A percentile compares a stretch with the other conserved stretches of the same genome.
These are phyloP conservation scores for Bettongia penicillata DNA, from an alignment of 2,113 vertebrate genomes.

Conservation along the genomic window DNA sequence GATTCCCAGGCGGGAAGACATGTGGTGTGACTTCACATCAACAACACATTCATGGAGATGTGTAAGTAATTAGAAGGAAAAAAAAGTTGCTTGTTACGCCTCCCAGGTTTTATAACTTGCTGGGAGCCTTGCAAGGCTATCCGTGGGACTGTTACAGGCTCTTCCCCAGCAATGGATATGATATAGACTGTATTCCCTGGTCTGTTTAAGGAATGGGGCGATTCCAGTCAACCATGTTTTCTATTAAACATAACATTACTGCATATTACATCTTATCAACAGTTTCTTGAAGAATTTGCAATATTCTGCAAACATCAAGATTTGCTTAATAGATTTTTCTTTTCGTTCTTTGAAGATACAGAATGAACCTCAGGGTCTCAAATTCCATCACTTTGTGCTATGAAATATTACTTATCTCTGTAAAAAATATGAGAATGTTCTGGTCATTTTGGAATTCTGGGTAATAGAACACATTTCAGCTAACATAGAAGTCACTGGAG, in stretches of 20 bases:
- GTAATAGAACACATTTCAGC: not conserved
- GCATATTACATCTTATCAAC: not conserved
- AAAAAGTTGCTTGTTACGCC: constrained; percentile 53
- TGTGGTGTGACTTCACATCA: constrained; percentile 64
- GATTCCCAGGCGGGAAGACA: constrained; percentile 71
- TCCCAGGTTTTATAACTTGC: constrained; percentile 54
- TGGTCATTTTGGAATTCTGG: not conserved
- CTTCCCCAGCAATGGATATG: constrained; percentile 19
- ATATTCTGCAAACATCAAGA: not conserved
- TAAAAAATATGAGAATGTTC: not conserved
- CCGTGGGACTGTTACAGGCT: not conserved
- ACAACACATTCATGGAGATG: constrained; percentile 65
- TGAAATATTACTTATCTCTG: not conserved
- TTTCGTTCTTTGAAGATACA: not conserved
- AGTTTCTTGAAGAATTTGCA: not conserved
- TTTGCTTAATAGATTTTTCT: not conserved
- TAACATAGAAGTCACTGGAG: not conserved
- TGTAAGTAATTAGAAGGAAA: constrained; percentile 70
- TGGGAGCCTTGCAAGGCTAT: not conserved
- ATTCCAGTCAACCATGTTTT: not conserved
- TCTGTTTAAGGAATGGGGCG: not conserved
- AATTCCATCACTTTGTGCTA: not conserved
- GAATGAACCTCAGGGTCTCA: not conserved
- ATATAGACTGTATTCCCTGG: not conserved
- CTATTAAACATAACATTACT: not conserved